Percentiles rank a stretch among this genome's conserved stretches.
Conservation (phyloP, 2,113 vertebrate species). For the Sturnus vulgaris region DNA sequence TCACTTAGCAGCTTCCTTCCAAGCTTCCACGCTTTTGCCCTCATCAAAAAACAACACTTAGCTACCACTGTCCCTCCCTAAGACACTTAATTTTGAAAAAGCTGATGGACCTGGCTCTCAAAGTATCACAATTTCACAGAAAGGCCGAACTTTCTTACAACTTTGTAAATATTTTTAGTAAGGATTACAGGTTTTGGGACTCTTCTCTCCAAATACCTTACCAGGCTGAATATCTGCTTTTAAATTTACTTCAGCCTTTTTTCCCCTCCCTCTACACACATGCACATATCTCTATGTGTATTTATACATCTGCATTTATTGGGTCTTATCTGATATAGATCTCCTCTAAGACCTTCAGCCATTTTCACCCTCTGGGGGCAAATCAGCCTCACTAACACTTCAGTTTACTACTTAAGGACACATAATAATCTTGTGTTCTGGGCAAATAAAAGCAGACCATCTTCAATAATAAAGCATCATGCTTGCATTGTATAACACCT, state of each 20-base stretch:
- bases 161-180: background rate
- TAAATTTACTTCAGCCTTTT: background rate
- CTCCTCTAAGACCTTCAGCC: background rate
- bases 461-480: background rate
- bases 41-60: background rate
- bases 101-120: background rate
- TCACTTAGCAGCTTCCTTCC: background rate
- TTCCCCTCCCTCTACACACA: background rate
- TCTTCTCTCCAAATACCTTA: background rate
- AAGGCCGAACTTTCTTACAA: background rate
- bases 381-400: background rate
- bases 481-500: background rate
- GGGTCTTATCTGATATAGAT: background rate
- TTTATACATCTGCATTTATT: background rate
- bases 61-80: background rate
- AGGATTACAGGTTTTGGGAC: background rate
- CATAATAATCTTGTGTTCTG: background rate
- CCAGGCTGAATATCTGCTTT: background rate
- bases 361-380: background rate
- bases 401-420: background rate
- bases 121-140: background rate
- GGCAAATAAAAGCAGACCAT: background rate
- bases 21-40: background rate
- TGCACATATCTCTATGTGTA: fast-evolving
- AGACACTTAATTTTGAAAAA: background rate